phyloP scores from a whole-genome alignment of 2,797 vertebrate genomes.

The Amblyopsis hoosieri region DNA sequence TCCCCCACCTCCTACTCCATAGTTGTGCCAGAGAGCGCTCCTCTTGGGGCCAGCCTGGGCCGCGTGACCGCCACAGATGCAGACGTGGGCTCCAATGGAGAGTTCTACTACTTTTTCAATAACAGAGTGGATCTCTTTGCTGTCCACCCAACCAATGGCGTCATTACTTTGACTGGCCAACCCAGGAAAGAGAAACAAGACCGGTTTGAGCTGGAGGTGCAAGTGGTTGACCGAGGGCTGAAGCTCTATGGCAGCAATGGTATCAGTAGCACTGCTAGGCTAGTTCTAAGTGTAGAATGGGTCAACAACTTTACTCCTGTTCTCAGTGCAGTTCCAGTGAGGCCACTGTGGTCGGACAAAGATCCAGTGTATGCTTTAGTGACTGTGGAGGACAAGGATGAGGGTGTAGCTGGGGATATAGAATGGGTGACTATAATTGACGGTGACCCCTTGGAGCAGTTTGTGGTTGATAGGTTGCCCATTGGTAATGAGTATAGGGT shows the following conservation, averaged over 20 bases:
- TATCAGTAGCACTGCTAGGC: conserved; percentile 89
- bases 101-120: conserved; percentile 97
- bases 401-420: conserved; percentile 88
- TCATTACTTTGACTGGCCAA: conserved; percentile 85
- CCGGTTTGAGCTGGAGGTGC: conserved; percentile 88
- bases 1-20: conserved; percentile 94
- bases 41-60: conserved; percentile 86
- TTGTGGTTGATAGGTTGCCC: conserved; percentile 85
- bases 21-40: conserved; percentile 87
- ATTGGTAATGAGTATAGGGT: conserved; percentile 87
- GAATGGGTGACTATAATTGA: conserved; percentile 91
- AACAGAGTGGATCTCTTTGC: conserved; percentile 88
- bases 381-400: conserved; percentile 90
- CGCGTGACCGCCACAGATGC: conserved; percentile 95
- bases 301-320: conserved; percentile 87
- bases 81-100: conserved; percentile 93
- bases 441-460: conserved; percentile 88
- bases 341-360: conserved; percentile 80
- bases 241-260: conserved; percentile 92
- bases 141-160: conserved; percentile 92
- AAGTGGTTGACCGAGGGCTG: conserved; percentile 92
- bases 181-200: conserved; percentile 81
- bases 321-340: conserved; percentile 76
- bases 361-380: conserved; percentile 85
- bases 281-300: conserved; percentile 84